Percentiles rank a stretch among this genome's conserved stretches.
phyloP scores from a whole-genome alignment of 2,797 vertebrate genomes.

The Microhierax caerulescens region DNA sequence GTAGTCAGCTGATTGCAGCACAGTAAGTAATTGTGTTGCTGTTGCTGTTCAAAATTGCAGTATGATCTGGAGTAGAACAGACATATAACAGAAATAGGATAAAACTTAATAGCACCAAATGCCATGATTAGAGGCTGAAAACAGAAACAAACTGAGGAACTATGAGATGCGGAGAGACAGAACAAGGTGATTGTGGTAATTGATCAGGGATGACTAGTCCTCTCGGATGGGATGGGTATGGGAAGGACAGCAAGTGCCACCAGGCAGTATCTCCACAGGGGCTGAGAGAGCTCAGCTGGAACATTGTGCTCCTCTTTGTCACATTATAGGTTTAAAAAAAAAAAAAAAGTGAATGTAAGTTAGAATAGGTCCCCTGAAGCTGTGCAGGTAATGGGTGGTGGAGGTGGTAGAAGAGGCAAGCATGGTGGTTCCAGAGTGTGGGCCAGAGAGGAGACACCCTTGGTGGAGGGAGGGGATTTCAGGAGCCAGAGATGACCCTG shows the following conservation, averaged over 20 bases:
- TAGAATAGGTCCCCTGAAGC: neutral
- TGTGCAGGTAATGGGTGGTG: neutral
- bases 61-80: neutral
- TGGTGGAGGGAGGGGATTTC: too few species aligned
- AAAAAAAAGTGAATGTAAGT: too few species aligned
- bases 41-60: neutral
- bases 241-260: neutral
- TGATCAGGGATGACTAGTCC: neutral
- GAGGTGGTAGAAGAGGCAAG: neutral
- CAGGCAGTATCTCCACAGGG: neutral
- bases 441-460: too few species aligned
- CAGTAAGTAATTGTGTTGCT: slow-evolving; percentile 17
- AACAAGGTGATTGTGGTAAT: neutral
- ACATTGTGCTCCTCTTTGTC: neutral
- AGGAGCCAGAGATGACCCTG: neutral
- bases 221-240: neutral
- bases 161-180: neutral
- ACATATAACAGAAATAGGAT: neutral
- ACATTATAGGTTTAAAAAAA: neutral
- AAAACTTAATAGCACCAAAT: neutral
- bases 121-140: neutral
- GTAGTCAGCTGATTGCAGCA: neutral
- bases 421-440: accelerated
- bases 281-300: neutral
- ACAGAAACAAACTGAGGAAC: neutral